Conservation (phyloP, 1,140 invertebrate genomes). For the Aphaenogaster rudis region DNA sequence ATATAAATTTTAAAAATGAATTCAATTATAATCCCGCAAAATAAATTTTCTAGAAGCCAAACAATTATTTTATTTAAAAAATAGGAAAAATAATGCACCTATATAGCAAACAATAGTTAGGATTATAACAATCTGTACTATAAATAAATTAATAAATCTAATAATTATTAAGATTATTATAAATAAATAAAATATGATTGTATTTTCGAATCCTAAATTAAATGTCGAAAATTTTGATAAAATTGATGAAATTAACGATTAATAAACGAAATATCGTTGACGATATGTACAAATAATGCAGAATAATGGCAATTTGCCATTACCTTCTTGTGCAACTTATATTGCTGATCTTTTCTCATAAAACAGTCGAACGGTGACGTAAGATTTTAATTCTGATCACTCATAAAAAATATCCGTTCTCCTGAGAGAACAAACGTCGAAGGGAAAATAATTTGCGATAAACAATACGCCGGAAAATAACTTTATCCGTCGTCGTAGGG, state of each 20-base stretch:
- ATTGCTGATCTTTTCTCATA: not conserved
- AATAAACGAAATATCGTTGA: not conserved
- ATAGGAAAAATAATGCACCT: not conserved
- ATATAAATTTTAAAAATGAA: not conserved
- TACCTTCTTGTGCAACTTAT: not conserved
- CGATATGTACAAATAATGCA: not conserved
- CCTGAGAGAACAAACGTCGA: conserved; percentile 21
- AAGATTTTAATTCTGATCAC: not conserved
- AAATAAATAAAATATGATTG: not conserved
- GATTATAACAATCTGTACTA: not conserved
- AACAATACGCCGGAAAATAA: conserved; percentile 55
- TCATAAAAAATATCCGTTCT: not conserved
- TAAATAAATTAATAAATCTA: conserved; percentile 1
- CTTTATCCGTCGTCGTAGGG: not conserved
- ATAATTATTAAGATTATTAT: not conserved
- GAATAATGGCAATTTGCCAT: not conserved
- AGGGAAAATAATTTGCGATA: conserved; percentile 53
- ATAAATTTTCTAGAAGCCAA: not conserved
- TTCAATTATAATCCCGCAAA: not conserved
- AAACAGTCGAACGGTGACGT: not conserved
- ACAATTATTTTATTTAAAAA: not conserved
- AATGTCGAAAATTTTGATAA: not conserved
- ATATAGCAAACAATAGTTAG: not conserved
- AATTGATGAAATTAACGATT: not conserved
- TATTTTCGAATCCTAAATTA: not conserved